Percentiles rank a stretch among this genome's conserved stretches.
Evolutionary conservation across 1,140 invertebrate species (phyloP).

Genomic region (Tetranychus urticae): DNA sequence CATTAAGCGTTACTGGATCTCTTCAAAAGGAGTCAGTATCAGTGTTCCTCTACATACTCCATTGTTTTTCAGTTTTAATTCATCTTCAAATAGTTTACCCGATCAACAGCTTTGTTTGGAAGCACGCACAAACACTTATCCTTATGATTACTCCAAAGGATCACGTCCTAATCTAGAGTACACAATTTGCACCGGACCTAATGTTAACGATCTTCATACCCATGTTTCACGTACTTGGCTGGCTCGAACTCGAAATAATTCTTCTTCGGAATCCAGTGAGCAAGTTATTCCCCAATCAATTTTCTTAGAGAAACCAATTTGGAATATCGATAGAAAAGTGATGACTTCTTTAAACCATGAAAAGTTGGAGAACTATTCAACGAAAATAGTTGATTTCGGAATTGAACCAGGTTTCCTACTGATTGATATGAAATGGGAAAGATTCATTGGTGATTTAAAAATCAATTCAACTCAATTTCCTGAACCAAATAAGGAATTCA

Average conservation of each 20-base stretch:
- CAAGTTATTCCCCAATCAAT: not conserved
- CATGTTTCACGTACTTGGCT: not conserved
- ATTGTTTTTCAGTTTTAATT: conserved; percentile 31
- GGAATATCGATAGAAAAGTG: conserved; percentile 9
- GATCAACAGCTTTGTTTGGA: conserved; percentile 34
- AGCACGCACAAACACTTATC: conserved; percentile 37
- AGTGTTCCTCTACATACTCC: conserved; percentile 47
- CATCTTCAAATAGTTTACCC: conserved; percentile 23
- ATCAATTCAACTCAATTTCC: conserved; percentile 29
- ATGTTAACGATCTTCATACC: conserved; percentile 45
- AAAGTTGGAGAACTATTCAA: not conserved
- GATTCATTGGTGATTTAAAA: conserved; percentile 25
- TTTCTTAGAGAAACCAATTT: conserved; percentile 13
- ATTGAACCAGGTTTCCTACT: conserved; percentile 21
- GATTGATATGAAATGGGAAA: conserved; percentile 28
- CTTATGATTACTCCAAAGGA: conserved; percentile 44
- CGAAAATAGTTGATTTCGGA: not conserved
- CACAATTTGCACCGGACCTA: conserved; percentile 51
- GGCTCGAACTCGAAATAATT: not conserved
- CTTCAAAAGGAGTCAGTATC: conserved; percentile 53
- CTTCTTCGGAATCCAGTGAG: not conserved
- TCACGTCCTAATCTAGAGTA: conserved; percentile 45
- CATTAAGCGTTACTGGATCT: conserved; percentile 54
- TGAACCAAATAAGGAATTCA: conserved; percentile 48
- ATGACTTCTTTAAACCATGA: conserved; percentile 6